Conservation (phyloP, 2,888 invertebrate species). For the Anthrax anthrax region DNA sequence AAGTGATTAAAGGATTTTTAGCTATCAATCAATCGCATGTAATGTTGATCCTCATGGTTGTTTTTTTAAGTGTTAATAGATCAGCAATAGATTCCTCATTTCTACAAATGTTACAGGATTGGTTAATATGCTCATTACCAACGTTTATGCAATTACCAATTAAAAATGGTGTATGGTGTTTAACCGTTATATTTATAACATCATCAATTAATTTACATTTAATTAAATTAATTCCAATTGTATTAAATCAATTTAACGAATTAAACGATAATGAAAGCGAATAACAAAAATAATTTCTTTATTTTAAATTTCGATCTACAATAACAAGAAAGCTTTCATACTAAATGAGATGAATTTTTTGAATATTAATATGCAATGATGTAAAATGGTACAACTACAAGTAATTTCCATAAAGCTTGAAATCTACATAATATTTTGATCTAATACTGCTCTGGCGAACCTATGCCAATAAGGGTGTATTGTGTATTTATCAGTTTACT, state of each 20-base stretch:
- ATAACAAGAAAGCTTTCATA: no score
- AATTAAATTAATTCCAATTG: constrained; percentile 34
- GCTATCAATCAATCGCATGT: constrained; percentile 76
- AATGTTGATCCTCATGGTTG: no score
- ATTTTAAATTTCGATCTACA: no score
- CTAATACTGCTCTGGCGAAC: no score
- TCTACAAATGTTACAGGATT: constrained; percentile 74
- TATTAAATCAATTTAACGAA: constrained; percentile 19
- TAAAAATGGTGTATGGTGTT: constrained; percentile 33
- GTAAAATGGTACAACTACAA: no score
- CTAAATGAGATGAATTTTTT: no score
- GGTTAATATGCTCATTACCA: constrained; percentile 45
- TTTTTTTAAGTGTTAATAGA: constrained; percentile 62
- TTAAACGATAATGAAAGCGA: constrained; percentile 17
- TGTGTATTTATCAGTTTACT: no score
- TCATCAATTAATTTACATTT: constrained; percentile 35
- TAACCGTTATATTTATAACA: constrained; percentile 35
- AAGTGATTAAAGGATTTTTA: constrained; percentile 72
- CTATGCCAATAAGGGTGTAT: no score
- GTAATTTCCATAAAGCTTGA: no score
- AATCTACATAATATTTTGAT: no score
- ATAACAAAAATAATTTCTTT: no score
- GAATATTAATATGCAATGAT: no score
- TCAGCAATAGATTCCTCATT: constrained; percentile 70
- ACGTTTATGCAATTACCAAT: constrained; percentile 31